These are phyloP conservation scores for Champsocephalus esox DNA, from an alignment of 2,797 vertebrate species.

Conservation along the genomic window DNA sequence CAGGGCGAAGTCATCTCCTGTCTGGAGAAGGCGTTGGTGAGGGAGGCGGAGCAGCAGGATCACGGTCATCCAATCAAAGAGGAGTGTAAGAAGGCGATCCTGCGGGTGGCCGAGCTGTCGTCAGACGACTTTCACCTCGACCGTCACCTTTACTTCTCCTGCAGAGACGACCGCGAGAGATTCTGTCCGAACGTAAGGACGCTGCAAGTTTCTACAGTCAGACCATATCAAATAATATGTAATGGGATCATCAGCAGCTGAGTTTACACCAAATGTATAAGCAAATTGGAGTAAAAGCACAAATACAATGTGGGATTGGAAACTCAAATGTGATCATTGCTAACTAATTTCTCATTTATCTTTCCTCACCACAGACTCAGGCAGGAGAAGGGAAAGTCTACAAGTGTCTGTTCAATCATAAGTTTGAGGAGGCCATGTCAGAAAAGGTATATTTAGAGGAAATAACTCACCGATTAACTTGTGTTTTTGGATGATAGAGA, in stretches of 20 bases:
- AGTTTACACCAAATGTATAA: background rate
- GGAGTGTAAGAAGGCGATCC: slow-evolving; percentile 92
- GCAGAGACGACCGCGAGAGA: slow-evolving; percentile 92
- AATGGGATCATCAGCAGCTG: background rate
- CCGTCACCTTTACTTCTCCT: slow-evolving; percentile 94
- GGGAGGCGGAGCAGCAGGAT: slow-evolving; percentile 88
- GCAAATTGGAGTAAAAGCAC: background rate
- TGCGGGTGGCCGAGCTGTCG: slow-evolving; percentile 95
- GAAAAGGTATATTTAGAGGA: slow-evolving; percentile 84
- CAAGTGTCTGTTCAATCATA: slow-evolving; percentile 98
- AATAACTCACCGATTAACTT: background rate
- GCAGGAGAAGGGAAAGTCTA: slow-evolving; percentile 96
- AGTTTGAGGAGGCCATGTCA: slow-evolving; percentile 97
- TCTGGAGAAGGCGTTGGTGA: slow-evolving; percentile 92
- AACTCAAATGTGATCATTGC: background rate
- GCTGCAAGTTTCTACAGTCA: background rate
- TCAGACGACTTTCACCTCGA: slow-evolving; percentile 96
- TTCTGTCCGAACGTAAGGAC: slow-evolving; percentile 93
- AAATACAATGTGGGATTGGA: background rate
- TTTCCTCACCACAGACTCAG: slow-evolving; percentile 83
- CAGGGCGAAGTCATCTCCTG: slow-evolving; percentile 95
- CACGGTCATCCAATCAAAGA: slow-evolving; percentile 84
- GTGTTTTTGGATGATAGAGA: background rate
- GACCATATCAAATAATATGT: background rate
- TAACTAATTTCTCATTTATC: background rate